Conservation (phyloP, 2,797 vertebrate species). For the Macropodus opercularis region DNA sequence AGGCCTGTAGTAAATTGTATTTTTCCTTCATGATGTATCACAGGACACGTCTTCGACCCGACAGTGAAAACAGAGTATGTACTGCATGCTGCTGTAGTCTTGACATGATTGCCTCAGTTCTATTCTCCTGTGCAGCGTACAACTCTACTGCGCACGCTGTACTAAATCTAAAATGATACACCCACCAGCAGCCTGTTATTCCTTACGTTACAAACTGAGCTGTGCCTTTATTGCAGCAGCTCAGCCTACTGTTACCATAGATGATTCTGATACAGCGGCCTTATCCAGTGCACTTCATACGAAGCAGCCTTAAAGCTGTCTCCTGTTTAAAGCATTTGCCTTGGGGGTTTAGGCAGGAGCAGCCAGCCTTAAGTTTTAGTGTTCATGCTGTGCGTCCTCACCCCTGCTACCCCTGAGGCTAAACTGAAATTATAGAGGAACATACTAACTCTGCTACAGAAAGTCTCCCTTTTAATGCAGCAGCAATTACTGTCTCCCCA, state of each 20-base stretch:
- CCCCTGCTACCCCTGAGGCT: slow-evolving; percentile 21
- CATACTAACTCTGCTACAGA: slow-evolving; percentile 16
- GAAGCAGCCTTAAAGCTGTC: slow-evolving; percentile 33
- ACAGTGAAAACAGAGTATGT: not conserved
- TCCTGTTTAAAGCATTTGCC: slow-evolving; percentile 28
- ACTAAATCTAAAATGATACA: not conserved
- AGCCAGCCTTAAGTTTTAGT: slow-evolving; percentile 20
- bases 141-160: not conserved
- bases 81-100: not conserved
- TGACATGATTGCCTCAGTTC: not conserved
- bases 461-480: slow-evolving; percentile 26
- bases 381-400: slow-evolving; percentile 26
- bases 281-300: slow-evolving; percentile 31
- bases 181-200: not conserved
- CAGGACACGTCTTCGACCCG: slow-evolving; percentile 8
- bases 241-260: not conserved
- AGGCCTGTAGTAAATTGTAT: slow-evolving; percentile 26
- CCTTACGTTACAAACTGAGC: not conserved
- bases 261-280: slow-evolving; percentile 4
- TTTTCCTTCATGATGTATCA: slow-evolving; percentile 10
- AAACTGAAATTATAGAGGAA: slow-evolving; percentile 36
- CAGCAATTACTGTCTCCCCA: slow-evolving; percentile 8
- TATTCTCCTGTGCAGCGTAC: not conserved
- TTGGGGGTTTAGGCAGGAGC: slow-evolving; percentile 29
- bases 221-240: slow-evolving; percentile 10